These are phyloP conservation scores for Drosophila mercatorum DNA, from an alignment of 2,888 invertebrate genomes.

Conservation along the genomic window DNA sequence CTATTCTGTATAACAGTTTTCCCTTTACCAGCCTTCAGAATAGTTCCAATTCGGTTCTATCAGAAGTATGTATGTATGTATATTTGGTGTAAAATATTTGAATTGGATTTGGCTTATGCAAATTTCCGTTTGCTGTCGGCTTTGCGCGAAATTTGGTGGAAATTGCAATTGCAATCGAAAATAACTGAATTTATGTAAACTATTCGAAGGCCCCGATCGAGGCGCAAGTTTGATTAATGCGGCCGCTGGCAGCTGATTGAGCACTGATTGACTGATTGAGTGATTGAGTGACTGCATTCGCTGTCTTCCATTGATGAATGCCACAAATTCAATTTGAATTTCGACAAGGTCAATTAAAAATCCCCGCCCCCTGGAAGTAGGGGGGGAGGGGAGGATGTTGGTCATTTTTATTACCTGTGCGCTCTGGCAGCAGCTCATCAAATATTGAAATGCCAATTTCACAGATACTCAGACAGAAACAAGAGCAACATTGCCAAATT, in stretches of 20 bases:
- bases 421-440: slow-evolving; percentile 60
- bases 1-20: background rate
- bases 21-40: no score
- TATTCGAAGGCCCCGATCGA: background rate
- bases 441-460: slow-evolving; percentile 77
- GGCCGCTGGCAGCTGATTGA: slow-evolving; percentile 31
- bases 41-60: no score
- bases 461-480: slow-evolving; percentile 63
- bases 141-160: background rate
- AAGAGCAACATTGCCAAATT: slow-evolving; percentile 55
- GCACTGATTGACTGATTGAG: slow-evolving; percentile 19
- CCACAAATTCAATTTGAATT: slow-evolving; percentile 35
- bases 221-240: slow-evolving; percentile 29
- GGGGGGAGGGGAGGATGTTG: background rate
- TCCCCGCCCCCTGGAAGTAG: background rate
- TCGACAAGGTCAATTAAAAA: slow-evolving; percentile 47
- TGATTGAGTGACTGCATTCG: slow-evolving; percentile 27
- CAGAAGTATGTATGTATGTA: no score
- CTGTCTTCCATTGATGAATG: slow-evolving; percentile 39
- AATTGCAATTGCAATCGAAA: background rate
- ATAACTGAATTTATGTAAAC: slow-evolving; percentile 5
- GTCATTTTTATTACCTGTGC: slow-evolving; percentile 65
- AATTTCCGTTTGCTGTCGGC: no score
- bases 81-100: background rate
- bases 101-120: background rate